Percentiles rank a stretch among this genome's conserved stretches.
Evolutionary conservation across 2,797 vertebrate species (phyloP).

Genomic region (Tokudaia muenninki): DNA sequence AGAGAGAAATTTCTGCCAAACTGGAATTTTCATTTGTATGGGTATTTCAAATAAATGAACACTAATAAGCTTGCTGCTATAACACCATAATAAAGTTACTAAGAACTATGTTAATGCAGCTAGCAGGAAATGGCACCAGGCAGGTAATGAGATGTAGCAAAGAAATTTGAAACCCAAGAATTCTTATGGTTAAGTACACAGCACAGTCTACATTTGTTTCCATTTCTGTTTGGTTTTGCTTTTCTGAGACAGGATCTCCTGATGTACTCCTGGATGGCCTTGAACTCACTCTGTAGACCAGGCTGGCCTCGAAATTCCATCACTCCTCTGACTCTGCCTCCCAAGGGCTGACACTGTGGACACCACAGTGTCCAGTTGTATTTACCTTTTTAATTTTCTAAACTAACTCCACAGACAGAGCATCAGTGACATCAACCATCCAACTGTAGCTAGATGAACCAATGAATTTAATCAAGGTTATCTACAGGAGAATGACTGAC

Average conservation of each 20-base stretch:
- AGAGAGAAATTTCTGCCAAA: neutral
- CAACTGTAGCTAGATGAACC: neutral
- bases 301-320: neutral
- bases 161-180: neutral
- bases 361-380: neutral
- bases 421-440: neutral
- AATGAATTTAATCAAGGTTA: neutral
- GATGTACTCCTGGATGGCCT: too few species aligned
- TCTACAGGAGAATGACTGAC: neutral
- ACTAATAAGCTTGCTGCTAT: neutral
- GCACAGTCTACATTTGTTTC: neutral
- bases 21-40: neutral
- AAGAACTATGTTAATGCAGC: neutral
- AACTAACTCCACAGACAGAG: neutral
- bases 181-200: neutral
- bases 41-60: slow-evolving; percentile 2
- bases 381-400: slow-evolving; percentile 22
- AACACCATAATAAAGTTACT: neutral
- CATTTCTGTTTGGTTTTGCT: neutral
- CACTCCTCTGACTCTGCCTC: neutral
- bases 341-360: too few species aligned
- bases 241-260: neutral
- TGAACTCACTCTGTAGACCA: neutral
- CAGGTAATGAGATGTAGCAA: neutral
- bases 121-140: neutral